phyloP scores from a whole-genome alignment of 2,797 vertebrate genomes.

The Spatula versicolor region DNA sequence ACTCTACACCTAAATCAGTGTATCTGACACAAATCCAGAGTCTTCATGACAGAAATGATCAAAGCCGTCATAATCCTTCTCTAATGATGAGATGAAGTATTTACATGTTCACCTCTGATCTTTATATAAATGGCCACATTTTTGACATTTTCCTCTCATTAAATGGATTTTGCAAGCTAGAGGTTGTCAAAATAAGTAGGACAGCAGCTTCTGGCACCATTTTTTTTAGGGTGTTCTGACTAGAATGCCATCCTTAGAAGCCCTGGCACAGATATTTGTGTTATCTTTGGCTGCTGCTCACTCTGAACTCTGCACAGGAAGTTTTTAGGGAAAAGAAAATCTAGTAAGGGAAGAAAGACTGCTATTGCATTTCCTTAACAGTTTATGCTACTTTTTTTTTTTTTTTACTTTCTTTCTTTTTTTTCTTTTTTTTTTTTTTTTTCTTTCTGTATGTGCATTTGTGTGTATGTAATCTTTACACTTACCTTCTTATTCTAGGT shows the following conservation, averaged over 20 bases:
- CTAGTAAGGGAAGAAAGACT: background rate
- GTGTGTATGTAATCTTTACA: background rate
- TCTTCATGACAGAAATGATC: background rate
- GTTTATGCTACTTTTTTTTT: background rate
- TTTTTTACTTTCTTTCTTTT: too few relatives aligned
- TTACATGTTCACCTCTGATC: constrained; percentile 30
- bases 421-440: too few relatives aligned
- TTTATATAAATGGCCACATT: background rate
- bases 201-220: constrained; percentile 15
- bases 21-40: background rate
- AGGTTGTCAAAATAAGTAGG: constrained; percentile 28
- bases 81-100: background rate
- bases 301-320: background rate
- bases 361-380: background rate
- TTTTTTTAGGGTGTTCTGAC: background rate
- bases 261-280: background rate
- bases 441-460: too few relatives aligned
- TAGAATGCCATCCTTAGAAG: background rate
- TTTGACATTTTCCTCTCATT: constrained; percentile 32
- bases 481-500: background rate
- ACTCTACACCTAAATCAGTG: background rate
- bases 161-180: background rate
- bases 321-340: background rate
- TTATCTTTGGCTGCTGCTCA: background rate
- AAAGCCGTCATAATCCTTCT: background rate